Evolutionary conservation across 2,797 vertebrate species (phyloP).

Genomic region (Distichodus sexfasciatus): DNA sequence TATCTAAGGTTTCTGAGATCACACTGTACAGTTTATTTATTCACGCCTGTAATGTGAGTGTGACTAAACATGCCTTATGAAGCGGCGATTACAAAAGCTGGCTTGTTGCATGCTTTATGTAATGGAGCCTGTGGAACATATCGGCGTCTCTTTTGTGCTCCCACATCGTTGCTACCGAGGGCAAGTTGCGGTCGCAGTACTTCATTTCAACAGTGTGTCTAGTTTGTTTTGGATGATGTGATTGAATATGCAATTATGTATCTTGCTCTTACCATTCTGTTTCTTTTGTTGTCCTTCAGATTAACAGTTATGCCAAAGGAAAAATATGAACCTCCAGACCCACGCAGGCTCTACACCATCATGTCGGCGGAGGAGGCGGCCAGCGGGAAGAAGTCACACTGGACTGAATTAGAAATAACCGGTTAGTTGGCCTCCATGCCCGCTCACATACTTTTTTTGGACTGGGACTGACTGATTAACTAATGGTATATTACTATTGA

Average conservation of each 20-base stretch:
- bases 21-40: neutral
- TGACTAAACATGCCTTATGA: neutral
- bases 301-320: constrained; percentile 99
- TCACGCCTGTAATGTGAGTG: neutral
- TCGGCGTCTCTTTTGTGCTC: too few relatives aligned
- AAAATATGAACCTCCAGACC: constrained; percentile 99
- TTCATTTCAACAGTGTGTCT: too few relatives aligned
- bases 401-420: constrained; percentile 94
- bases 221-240: too few relatives aligned
- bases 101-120: constrained; percentile 1
- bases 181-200: too few relatives aligned
- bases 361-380: constrained; percentile 97
- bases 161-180: too few relatives aligned
- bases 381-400: constrained; percentile 95
- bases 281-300: constrained; percentile 67
- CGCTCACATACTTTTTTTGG: neutral
- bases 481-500: too few relatives aligned
- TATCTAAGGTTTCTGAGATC: too few relatives aligned
- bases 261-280: neutral
- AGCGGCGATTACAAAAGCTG: neutral
- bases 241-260: neutral
- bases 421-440: constrained; percentile 68
- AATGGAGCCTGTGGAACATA: neutral
- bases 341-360: constrained; percentile 97
- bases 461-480: too few relatives aligned